Base-by-base conservation (phyloP, 1,140 invertebrate genomes). In the Drosophila obscura region DNA sequence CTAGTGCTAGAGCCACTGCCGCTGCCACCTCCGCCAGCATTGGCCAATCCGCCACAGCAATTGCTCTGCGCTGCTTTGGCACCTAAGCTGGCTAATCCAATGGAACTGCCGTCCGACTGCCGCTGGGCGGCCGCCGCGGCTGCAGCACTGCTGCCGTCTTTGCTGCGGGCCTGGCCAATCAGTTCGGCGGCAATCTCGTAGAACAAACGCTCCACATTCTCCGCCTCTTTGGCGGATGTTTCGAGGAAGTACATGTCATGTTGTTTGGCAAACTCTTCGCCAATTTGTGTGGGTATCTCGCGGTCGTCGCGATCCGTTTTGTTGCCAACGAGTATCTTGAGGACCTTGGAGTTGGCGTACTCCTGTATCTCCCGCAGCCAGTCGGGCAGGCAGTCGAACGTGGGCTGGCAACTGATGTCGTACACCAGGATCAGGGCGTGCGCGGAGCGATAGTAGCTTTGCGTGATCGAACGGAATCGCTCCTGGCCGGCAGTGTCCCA, bases 201-300 rank as follows among this genome's bases (percentile, higher is more conserved):
- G 93, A 99, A 99, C 56, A 99, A 93, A 92, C 97, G 95, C 92
- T 99, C 98, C 28, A 99, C 98, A 93, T 99, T 99, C 81, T 98
- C 97, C 31, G 98, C 97, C 93, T 99, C 97, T 93, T 99, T 99
- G 11, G 98, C 98, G 31, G 98, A 99, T 24, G 98, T 99, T 94
- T 99, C 98, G 91, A 99, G 95, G 92, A 99, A 98, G 92, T 98
- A 98, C 97, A 99, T 99, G 77, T 97, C 96, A 92, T 99, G 97
- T 76, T 96, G 94, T 91, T 97, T 96, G 43, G 98, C 97, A 94
- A 99, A 99, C 91, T 98, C 96, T 93, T 98, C 96, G n/a, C 97
- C 98, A 48, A 99, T 97, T 91, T 97, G 95, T 9, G 95, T 95
- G 6, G 98, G 98, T 88, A 99, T 98, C 94, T 99, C 98, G 79